Evolutionary conservation across 2,888 invertebrate species (phyloP), one percentile per base, ranked within the genome.

Genomic region (Lithophane socia): DNA sequence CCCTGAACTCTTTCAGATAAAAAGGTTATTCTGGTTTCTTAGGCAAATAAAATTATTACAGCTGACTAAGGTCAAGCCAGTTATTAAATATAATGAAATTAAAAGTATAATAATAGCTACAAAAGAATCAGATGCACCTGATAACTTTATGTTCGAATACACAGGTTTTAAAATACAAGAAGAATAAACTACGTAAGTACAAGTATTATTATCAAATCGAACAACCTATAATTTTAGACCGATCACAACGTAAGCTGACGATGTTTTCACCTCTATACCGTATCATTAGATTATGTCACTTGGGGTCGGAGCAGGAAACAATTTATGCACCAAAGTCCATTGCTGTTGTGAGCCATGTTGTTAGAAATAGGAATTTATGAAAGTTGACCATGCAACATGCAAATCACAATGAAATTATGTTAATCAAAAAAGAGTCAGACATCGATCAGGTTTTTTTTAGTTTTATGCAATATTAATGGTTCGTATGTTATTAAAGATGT

Each of bases 201-300:
- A 42, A 37, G 44, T 61, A 52, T n/a, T 75, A 58, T 47, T 63
- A 82, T 73, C 60, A 60, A 75, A 78, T 73, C 69, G 2, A 64
- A 73, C 54, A 75, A 85, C 83, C 73, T 12, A 75, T 85, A 73
- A 86, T 86, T 84, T 86, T 56, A 78, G 66, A 65, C 44, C 52
- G 71, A 74, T 74, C 56, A 37, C 56, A 47, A 63, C 75, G 86
- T 82, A 78, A 86, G 58, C 79, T 75, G 56, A 74, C 58, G 63
- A 76, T 68, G 63, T 77, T 80, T 86, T 85, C 86, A 86, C 81
- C 78, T 84, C 70, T 66, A 73, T 7, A 86, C 56, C 58, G 52
- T 81, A 77, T 86, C 79, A 86, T 84, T 82, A 86, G 75, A 58
- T 85, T 86, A 85, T 86, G 79, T 85, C 85, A 85, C 77, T 49